Evolutionary conservation across 2,797 vertebrate species (phyloP).

Genomic region (Decapterus maruadsi): DNA sequence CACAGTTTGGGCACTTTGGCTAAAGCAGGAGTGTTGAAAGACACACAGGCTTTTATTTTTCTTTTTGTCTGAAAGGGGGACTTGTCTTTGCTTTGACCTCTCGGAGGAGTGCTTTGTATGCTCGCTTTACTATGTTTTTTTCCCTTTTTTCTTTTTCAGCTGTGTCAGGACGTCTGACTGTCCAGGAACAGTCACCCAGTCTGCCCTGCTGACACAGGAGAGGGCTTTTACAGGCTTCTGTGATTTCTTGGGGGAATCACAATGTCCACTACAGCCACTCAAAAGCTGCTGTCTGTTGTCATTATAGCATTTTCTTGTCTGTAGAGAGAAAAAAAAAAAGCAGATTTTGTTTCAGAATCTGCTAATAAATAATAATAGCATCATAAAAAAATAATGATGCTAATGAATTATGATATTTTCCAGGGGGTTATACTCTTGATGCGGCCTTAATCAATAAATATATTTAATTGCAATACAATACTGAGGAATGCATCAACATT

Average conservation of each 20-base stretch:
- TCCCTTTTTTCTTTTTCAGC: conserved; percentile 38
- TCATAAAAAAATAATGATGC: too few relatives aligned
- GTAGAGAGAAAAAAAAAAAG: background rate
- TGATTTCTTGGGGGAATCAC: conserved; percentile 69
- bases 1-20: conserved; percentile 66
- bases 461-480: background rate
- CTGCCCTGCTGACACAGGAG: conserved; percentile 63
- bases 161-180: conserved; percentile 66
- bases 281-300: conserved; percentile 80
- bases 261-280: conserved; percentile 64
- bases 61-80: conserved; percentile 77
- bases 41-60: conserved; percentile 71
- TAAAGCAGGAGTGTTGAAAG: conserved; percentile 72
- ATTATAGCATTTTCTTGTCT: conserved; percentile 64
- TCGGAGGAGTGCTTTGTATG: conserved; percentile 71
- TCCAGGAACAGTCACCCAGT: conserved; percentile 64
- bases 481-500: background rate
- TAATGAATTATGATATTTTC: conserved; percentile 2
- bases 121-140: conserved; percentile 58
- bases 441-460: too few relatives aligned
- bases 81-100: conserved; percentile 82
- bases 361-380: background rate
- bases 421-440: background rate
- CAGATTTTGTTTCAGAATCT: conserved; percentile 26
- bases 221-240: conserved; percentile 63